These are phyloP conservation scores for Neofelis nebulosa DNA, from an alignment of 2,113 vertebrate genomes.

Conservation along the genomic window DNA sequence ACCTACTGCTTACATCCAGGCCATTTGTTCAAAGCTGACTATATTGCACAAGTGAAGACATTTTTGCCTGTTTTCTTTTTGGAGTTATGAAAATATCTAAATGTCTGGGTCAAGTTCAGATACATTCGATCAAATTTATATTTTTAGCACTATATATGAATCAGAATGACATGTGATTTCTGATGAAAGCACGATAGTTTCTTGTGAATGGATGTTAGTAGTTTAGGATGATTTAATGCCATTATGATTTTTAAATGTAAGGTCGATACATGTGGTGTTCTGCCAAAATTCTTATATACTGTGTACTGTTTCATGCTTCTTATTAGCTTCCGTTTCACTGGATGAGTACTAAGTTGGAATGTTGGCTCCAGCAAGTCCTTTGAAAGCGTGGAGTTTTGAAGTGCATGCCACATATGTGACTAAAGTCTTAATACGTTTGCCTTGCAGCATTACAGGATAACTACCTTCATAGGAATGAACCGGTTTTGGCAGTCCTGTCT, in stretches of 20 bases:
- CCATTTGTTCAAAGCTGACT: conserved; percentile 54
- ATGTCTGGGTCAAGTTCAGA: conserved; percentile 65
- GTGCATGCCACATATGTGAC: conserved; percentile 42
- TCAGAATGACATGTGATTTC: conserved; percentile 58
- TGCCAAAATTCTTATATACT: conserved; percentile 41
- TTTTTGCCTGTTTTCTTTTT: conserved; percentile 67
- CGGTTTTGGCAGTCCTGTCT: conserved; percentile 57
- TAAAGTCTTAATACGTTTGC: conserved; percentile 32
- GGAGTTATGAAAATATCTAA: conserved; percentile 79
- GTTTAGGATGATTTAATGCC: conserved; percentile 61
- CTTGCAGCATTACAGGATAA: conserved; percentile 31
- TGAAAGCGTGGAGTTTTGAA: conserved; percentile 65
- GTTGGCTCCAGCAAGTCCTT: conserved; percentile 55
- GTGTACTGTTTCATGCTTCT: conserved; percentile 50
- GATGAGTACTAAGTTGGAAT: conserved; percentile 51
- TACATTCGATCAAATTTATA: conserved; percentile 57
- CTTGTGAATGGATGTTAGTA: conserved; percentile 65
- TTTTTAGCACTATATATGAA: conserved; percentile 57
- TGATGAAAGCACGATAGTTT: conserved; percentile 59
- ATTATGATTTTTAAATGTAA: conserved; percentile 63
- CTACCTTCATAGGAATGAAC: conserved; percentile 51
- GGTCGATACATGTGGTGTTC: not conserved
- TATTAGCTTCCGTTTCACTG: conserved; percentile 72
- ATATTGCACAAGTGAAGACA: conserved; percentile 32
- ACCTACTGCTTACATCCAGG: conserved; percentile 62